phyloP scores from a whole-genome alignment of 2,888 invertebrate genomes.

The Carabus problematicus region DNA sequence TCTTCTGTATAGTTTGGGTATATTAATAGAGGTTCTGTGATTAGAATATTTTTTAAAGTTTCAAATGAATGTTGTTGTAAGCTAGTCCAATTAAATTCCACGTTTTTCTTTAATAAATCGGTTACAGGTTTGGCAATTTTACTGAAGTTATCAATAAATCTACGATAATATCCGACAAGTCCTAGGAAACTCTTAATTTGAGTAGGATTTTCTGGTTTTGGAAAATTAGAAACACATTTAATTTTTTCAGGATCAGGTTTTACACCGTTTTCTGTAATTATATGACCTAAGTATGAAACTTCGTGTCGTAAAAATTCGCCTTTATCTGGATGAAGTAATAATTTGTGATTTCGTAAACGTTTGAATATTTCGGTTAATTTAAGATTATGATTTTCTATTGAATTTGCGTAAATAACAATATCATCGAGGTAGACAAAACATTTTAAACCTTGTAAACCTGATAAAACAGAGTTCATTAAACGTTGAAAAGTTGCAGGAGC shows the following conservation, averaged over 20 bases:
- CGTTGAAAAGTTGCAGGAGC: too few relatives aligned
- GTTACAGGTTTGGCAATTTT: too few relatives aligned
- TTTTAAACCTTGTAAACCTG: conserved; percentile 51
- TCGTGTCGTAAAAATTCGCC: conserved; percentile 36
- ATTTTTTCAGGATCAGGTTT: conserved; percentile 50
- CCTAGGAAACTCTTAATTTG: conserved; percentile 53
- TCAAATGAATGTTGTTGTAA: too few relatives aligned
- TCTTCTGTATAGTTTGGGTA: background rate
- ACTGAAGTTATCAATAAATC: conserved; percentile 51
- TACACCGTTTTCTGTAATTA: conserved; percentile 28
- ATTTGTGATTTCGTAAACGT: conserved; percentile 34
- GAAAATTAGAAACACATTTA: conserved; percentile 47
- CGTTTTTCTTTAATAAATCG: too few relatives aligned
- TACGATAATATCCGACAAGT: conserved; percentile 53
- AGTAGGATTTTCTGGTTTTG: conserved; percentile 44
- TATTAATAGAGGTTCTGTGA: too few relatives aligned
- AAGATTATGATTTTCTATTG: conserved; percentile 45
- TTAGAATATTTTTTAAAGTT: too few relatives aligned
- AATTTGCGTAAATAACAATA: conserved; percentile 50
- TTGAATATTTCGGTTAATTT: conserved; percentile 42
- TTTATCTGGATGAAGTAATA: conserved; percentile 45
- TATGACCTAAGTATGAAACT: conserved; percentile 18
- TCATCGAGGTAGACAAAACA: conserved; percentile 54
- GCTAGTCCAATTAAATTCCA: too few relatives aligned
- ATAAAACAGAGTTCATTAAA: conserved; percentile 49